These are phyloP conservation scores for Notodonta ziczac DNA, from an alignment of 2,888 invertebrate genomes.

Conservation along the genomic window DNA sequence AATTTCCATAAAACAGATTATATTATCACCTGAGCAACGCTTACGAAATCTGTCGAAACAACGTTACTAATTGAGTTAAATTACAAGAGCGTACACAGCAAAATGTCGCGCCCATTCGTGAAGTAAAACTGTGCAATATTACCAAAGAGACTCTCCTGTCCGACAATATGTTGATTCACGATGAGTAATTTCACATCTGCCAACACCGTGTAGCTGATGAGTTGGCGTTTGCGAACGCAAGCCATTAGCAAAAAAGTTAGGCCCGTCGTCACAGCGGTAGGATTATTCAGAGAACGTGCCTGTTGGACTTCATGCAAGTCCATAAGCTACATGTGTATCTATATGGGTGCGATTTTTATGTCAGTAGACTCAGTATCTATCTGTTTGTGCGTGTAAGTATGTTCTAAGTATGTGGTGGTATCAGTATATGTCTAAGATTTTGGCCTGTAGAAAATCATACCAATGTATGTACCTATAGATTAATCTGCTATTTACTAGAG, in stretches of 20 bases:
- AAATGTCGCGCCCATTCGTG: conserved; percentile 1
- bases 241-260: neutral
- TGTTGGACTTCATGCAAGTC: neutral
- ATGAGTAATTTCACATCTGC: conserved; percentile 35
- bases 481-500: no score
- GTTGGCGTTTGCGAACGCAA: neutral
- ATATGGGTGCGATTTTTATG: neutral
- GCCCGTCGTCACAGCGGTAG: neutral
- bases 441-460: no score
- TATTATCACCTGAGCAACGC: neutral
- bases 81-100: neutral
- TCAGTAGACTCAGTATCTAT: neutral
- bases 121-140: neutral
- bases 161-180: conserved; percentile 34
- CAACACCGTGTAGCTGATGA: conserved; percentile 18
- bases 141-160: neutral
- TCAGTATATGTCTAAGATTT: no score
- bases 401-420: no score
- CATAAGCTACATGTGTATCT: neutral
- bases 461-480: no score
- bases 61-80: conserved; percentile 1
- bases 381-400: no score
- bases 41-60: conserved; percentile 4
- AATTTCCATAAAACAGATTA: conserved; percentile 1
- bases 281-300: no score